These are phyloP conservation scores for Bombus sibiricus DNA, from an alignment of 1,140 invertebrate genomes.

Conservation along the genomic window DNA sequence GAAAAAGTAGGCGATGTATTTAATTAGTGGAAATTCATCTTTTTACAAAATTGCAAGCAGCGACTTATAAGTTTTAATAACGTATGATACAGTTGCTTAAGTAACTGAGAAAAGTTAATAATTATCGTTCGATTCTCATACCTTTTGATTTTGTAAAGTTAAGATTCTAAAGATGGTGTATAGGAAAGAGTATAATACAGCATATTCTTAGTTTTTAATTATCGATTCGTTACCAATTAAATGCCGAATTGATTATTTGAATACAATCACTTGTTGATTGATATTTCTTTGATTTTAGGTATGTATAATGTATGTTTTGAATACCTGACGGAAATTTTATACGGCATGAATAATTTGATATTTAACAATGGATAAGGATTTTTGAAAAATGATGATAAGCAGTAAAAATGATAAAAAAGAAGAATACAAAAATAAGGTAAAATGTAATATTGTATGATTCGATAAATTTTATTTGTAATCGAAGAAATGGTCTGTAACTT, in stretches of 20 bases:
- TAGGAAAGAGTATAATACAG: conserved; percentile 16
- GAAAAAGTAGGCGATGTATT: neutral
- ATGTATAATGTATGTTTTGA: neutral
- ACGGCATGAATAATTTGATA: conserved; percentile 8
- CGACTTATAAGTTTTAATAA: neutral
- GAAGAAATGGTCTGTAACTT: neutral
- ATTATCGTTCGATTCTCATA: conserved; percentile 21
- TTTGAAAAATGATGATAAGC: neutral
- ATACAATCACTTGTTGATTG: neutral
- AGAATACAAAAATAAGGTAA: neutral
- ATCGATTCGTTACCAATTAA: neutral
- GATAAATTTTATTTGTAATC: neutral
- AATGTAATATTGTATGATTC: neutral
- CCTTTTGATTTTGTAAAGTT: neutral
- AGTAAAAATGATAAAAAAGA: neutral
- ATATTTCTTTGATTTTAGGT: neutral
- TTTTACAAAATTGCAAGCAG: neutral
- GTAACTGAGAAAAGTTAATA: conserved; percentile 6
- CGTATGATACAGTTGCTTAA: neutral
- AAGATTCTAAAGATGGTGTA: conserved; percentile 14
- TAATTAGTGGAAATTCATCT: neutral
- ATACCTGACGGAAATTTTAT: neutral
- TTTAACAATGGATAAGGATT: neutral
- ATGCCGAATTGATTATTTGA: neutral
- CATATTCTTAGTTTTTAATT: conserved; percentile 1